phyloP scores from a whole-genome alignment of 1,140 invertebrate species.

The Drosophila novamexicana region DNA sequence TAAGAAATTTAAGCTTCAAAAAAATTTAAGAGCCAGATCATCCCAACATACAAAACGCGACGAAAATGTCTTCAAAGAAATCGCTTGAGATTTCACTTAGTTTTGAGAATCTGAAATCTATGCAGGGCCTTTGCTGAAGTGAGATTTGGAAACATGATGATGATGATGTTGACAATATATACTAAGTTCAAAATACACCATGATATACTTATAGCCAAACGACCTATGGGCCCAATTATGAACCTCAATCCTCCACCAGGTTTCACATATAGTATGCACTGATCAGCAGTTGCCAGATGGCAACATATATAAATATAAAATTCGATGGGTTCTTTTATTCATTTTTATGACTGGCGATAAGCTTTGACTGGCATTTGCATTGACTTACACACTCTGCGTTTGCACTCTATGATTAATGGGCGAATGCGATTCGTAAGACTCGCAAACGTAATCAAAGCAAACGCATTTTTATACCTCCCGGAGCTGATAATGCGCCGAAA shows the following conservation, averaged over 20 bases:
- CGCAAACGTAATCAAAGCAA: constrained; percentile 46
- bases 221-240: neutral
- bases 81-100: neutral
- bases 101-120: neutral
- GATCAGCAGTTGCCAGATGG: constrained; percentile 17
- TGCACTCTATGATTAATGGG: constrained; percentile 52
- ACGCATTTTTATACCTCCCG: constrained; percentile 63
- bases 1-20: too few species aligned
- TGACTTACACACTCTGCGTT: constrained; percentile 57
- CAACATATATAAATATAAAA: constrained; percentile 25
- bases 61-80: neutral
- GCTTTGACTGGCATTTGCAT: constrained; percentile 53
- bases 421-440: constrained; percentile 1
- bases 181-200: too few species aligned
- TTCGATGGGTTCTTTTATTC: constrained; percentile 4
- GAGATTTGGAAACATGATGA: too few species aligned
- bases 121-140: too few species aligned
- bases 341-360: constrained; percentile 57
- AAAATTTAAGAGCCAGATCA: neutral
- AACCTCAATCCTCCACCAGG: neutral
- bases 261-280: neutral
- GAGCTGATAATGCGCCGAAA: constrained; percentile 56
- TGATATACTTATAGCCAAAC: too few species aligned
- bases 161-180: too few species aligned
- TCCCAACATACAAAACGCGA: neutral